Base-by-base conservation (phyloP, 1,140 invertebrate genomes). In the Macrotrachela quadricornifera region DNA sequence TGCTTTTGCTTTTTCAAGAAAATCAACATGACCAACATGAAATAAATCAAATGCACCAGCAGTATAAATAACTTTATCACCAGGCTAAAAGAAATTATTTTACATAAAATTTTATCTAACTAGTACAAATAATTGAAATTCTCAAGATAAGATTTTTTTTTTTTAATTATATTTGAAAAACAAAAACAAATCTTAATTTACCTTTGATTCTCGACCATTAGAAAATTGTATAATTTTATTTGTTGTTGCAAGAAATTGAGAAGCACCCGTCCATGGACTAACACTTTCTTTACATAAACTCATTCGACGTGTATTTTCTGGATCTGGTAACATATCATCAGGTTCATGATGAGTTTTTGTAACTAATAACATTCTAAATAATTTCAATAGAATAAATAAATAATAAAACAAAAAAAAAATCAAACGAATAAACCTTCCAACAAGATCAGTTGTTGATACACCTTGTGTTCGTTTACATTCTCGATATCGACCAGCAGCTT, bases 21-120 rank as follows among this genome's bases (percentile, higher is more conserved):
- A 99, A 63, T 91, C 87, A 55, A 97, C 72, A 69, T 95, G 90
- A 0, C 92, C 94, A 49, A 96, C 83, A 73, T 64, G 92, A 69
- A 99, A 96, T 12, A 97, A 73, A 75, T 99, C 94, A 71, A 94
- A 99, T 3, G 91, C 90, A 41, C 94, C 94, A 44, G 85, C 87
- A 9, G 95, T 90, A 69, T 99, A 99, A 1, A 96, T 80, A 64
- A 96, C 85, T 69, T 76, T 80, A 67, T 97, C 91, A 16, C 76
- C 79, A 0, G 83, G 79, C 69, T 30, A 30, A 30, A 30, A 30
- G 8, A 30, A 30, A 30, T 30, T 4, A 30, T 4, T 2, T 30
- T 8, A 30, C 8, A 30, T 30, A 8, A 40, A 49, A 38, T n/a
- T n/a, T n/a, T n/a, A 14, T 6, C 10, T 14, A 39, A 39, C 10